phyloP scores from a whole-genome alignment of 2,888 invertebrate genomes.

The Malthinus seriepunctatus region DNA sequence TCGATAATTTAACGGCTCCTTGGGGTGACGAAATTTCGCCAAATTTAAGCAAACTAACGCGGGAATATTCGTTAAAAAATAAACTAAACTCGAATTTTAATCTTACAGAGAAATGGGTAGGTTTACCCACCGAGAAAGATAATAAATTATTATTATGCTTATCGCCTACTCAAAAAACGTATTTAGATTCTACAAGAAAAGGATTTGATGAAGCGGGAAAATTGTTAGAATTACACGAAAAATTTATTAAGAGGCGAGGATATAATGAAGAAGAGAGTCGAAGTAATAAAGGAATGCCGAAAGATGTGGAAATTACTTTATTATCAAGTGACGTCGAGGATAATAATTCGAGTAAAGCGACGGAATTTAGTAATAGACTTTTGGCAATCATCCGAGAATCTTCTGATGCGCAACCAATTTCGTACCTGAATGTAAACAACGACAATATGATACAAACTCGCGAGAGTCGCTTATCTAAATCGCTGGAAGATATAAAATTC shows the following conservation, averaged over 20 bases:
- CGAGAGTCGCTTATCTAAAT: constrained; percentile 1
- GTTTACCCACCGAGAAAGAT: constrained; percentile 63
- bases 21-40: constrained; percentile 42
- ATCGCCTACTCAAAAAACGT: constrained; percentile 72
- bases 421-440: constrained; percentile 8
- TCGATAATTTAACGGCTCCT: constrained; percentile 46
- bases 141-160: constrained; percentile 67
- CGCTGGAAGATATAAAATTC: not conserved
- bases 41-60: constrained; percentile 3
- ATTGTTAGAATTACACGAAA: constrained; percentile 70
- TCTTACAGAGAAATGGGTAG: constrained; percentile 59
- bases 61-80: not conserved
- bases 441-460: constrained; percentile 47
- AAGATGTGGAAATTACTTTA: constrained; percentile 34
- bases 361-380: constrained; percentile 58
- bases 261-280: constrained; percentile 46
- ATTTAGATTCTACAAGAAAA: constrained; percentile 61
- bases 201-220: constrained; percentile 63
- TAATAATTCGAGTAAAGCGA: constrained; percentile 10
- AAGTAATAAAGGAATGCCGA: constrained; percentile 52
- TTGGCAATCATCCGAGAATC: constrained; percentile 64
- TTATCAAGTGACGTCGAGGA: constrained; percentile 22
- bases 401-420: constrained; percentile 41
- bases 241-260: constrained; percentile 65
- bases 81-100: constrained; percentile 23